phyloP scores from a whole-genome alignment of 2,113 vertebrate species.

The Atractosteus spatula region DNA sequence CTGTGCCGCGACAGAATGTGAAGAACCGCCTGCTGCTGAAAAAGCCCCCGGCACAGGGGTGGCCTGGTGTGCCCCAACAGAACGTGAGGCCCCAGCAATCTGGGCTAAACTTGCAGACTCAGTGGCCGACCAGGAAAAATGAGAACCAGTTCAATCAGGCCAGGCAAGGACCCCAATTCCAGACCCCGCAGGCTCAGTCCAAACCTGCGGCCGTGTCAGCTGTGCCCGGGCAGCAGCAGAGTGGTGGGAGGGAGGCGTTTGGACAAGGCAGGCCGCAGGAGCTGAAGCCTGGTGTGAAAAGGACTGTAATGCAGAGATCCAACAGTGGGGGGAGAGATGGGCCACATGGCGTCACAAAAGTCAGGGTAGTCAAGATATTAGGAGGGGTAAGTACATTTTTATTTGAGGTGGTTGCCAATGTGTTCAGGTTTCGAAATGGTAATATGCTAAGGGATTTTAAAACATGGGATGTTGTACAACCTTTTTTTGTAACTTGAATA shows the following conservation, averaged over 20 bases:
- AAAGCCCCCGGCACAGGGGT: constrained; percentile 38
- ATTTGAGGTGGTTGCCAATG: no score
- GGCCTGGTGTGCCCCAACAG: constrained; percentile 26
- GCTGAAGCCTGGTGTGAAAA: constrained; percentile 75
- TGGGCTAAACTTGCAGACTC: constrained; percentile 43
- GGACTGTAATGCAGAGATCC: constrained; percentile 91
- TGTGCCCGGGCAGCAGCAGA: constrained; percentile 28
- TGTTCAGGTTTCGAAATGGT: no score
- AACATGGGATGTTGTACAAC: constrained; percentile 12
- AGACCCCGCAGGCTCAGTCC: constrained; percentile 22
- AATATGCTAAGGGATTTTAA: neutral
- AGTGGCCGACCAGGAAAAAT: constrained; percentile 55
- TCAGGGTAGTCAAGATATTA: constrained; percentile 89
- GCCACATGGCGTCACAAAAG: constrained; percentile 80
- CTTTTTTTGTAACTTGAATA: constrained; percentile 16
- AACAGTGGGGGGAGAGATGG: constrained; percentile 66
- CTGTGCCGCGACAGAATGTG: constrained; percentile 61
- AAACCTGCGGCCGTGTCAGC: constrained; percentile 47
- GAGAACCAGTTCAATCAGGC: constrained; percentile 59
- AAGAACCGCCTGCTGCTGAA: constrained; percentile 69
- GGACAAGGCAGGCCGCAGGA: constrained; percentile 63
- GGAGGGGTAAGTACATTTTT: constrained; percentile 79
- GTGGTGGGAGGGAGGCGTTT: constrained; percentile 39
- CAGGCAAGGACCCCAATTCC: constrained; percentile 46
- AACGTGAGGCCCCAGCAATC: constrained; percentile 35